These are phyloP conservation scores for Turdus rufiventris DNA, from an alignment of 2,113 vertebrate species.

Conservation along the genomic window DNA sequence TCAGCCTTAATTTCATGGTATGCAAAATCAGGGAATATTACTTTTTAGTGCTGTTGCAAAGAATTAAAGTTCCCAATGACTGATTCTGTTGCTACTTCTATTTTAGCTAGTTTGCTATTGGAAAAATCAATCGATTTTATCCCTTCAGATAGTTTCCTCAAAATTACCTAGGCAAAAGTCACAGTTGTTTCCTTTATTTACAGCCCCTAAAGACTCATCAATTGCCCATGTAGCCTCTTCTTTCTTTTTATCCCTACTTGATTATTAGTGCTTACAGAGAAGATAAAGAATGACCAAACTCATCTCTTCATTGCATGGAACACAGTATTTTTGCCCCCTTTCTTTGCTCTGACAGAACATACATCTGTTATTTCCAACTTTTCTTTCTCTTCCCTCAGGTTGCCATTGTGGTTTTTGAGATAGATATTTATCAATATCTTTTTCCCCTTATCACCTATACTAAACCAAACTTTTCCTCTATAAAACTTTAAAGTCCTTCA, in stretches of 20 bases:
- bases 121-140: background rate
- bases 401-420: background rate
- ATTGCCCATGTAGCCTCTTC: background rate
- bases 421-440: accelerated
- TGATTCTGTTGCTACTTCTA: background rate
- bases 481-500: background rate
- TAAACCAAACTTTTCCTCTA: background rate
- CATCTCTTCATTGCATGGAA: background rate
- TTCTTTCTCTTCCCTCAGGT: background rate
- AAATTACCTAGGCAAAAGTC: background rate
- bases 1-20: background rate
- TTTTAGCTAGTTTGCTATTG: background rate
- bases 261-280: background rate
- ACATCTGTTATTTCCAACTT: background rate
- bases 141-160: background rate
- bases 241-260: background rate
- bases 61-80: background rate
- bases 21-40: background rate
- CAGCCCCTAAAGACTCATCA: background rate
- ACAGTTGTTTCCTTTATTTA: background rate
- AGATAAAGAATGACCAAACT: background rate
- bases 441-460: background rate
- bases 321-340: background rate
- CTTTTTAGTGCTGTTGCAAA: background rate
- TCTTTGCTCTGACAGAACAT: background rate